Base-by-base conservation (phyloP, 2,797 vertebrate species). In the Clamator glandarius region DNA sequence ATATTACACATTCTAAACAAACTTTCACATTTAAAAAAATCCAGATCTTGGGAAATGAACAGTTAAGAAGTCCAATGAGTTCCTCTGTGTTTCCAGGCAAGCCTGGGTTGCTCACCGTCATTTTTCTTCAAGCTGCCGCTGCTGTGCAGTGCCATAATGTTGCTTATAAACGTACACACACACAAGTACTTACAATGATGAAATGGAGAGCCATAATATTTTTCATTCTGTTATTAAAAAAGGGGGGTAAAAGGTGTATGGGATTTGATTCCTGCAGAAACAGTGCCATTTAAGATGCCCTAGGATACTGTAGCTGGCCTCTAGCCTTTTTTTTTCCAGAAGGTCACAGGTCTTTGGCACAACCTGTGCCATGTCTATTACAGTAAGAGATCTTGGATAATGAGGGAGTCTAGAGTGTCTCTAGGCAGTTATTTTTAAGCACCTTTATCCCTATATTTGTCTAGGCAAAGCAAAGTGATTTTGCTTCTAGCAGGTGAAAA, bases 1-100 rank as follows among this genome's bases (percentile, higher is more conserved):
- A 92, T 90, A 74, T 74, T 92, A 87, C n/a, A 41, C 92, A 96
- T 77, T 93, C 57, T 94, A 96, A 95, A 94, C 88, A 95, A 90
- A 75, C 57, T 64, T 92, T 87, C 84, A 95, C 13, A 1, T 79
- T 95, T 96, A 2, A 95, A 90, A 95, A 85, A 68, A 63, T 64
- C 81, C 96, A 96, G 84, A 76, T 67, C 78, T 83, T 90, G 68
- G 92, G 90, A 95, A 89, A 89, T 44, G 50, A 87, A 33, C 36
- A 39, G 74, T 76, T 74, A 83, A 83, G 81, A 82, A 33, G 41
- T 92, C 46, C 19, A 1, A 17, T 73, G 72, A 68, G 50, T 87
- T 95, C n/a, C 51, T 79, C 7, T 79, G 7, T 42, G 31, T 76
- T 74, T 46, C 78, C 79, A 90, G 59, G 59, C 33, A 9, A 89